Base-by-base conservation (phyloP, 2,888 invertebrate species). In the Coelogynopora nodosa region DNA sequence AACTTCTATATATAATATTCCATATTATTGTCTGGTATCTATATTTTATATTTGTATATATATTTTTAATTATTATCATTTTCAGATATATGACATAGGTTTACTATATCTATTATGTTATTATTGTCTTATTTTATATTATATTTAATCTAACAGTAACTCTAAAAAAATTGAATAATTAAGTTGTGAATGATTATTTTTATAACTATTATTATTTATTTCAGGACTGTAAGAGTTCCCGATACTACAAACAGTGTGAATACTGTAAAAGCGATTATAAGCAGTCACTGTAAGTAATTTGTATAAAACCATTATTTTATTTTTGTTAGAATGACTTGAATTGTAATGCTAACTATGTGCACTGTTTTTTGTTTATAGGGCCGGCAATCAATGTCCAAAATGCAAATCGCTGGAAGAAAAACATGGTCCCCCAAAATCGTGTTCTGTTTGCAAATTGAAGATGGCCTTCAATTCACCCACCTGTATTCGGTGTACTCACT, bases 191-290 rank as follows among this genome's bases (percentile, higher is more conserved):
- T n/a, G n/a, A n/a, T n/a, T n/a, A n/a, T n/a, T n/a, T n/a, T n/a
- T n/a, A n/a, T n/a, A n/a, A n/a, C n/a, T n/a, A n/a, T n/a, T n/a
- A n/a, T n/a, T n/a, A n/a, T n/a, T n/a, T n/a, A 74, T 74, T 82
- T 0, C 82, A 5, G 82, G 82, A 82, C 26, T 30, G 1, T 27
- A 82, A 2, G 23, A 29, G 31, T 23, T 82, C 82, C 0, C 0
- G 49, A 10, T 84, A 23, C 26, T 86, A 83, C 67, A 86, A 86
- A 49, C 87, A 87, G 30, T 87, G 87, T 67, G 30, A 29, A 13
- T 87, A 87, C 67, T 87, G 87, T 28, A 87, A 87, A 87, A 87
- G 74, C 18, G 87, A 87, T 29, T 87, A 87, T 30, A 87, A 87
- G 81, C 31, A 87, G 31, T 84, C 31, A 0, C 30, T 81, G 82